These are phyloP conservation scores for Neostethus bicornis DNA, from an alignment of 2,797 vertebrate genomes.

Conservation along the genomic window DNA sequence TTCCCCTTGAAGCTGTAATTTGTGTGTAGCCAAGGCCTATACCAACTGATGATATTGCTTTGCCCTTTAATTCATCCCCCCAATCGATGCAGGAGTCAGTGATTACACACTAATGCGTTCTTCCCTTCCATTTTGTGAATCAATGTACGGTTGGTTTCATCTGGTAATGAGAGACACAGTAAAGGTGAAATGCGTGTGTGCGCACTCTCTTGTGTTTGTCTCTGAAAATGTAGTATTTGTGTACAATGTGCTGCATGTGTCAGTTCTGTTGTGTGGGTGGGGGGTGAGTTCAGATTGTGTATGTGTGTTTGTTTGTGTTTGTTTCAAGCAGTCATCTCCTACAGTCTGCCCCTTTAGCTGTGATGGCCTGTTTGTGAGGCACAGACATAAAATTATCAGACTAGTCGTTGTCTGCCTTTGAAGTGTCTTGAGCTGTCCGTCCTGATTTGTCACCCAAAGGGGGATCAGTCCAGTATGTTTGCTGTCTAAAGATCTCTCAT, in stretches of 20 bases:
- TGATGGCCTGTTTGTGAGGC: slow-evolving; percentile 77
- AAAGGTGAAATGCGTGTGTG: slow-evolving; percentile 79
- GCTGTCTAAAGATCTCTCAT: slow-evolving; percentile 73
- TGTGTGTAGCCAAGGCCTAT: slow-evolving; percentile 75
- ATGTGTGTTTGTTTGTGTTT: slow-evolving; percentile 77
- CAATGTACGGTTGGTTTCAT: slow-evolving; percentile 79
- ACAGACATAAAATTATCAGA: slow-evolving; percentile 78
- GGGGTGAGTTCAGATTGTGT: slow-evolving; percentile 55
- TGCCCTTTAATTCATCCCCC: slow-evolving; percentile 82
- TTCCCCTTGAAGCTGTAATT: slow-evolving; percentile 79
- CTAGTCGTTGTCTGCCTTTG: slow-evolving; percentile 74
- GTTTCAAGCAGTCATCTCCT: slow-evolving; percentile 76
- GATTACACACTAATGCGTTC: slow-evolving; percentile 83
- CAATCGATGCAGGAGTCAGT: slow-evolving; percentile 81
- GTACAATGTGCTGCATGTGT: slow-evolving; percentile 37
- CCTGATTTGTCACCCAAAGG: slow-evolving; percentile 72
- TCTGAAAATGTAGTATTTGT: slow-evolving; percentile 47
- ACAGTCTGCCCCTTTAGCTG: slow-evolving; percentile 72
- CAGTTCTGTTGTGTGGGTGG: slow-evolving; percentile 53
- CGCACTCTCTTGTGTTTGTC: slow-evolving; percentile 66
- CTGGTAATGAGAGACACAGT: slow-evolving; percentile 83
- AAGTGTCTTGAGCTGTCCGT: slow-evolving; percentile 78
- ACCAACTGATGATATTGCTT: slow-evolving; percentile 81
- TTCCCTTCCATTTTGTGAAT: slow-evolving; percentile 83
- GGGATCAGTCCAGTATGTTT: slow-evolving; percentile 70